Evolutionary conservation across 2,888 invertebrate genomes (phyloP).

Genomic region (Acholoe squamosa): DNA sequence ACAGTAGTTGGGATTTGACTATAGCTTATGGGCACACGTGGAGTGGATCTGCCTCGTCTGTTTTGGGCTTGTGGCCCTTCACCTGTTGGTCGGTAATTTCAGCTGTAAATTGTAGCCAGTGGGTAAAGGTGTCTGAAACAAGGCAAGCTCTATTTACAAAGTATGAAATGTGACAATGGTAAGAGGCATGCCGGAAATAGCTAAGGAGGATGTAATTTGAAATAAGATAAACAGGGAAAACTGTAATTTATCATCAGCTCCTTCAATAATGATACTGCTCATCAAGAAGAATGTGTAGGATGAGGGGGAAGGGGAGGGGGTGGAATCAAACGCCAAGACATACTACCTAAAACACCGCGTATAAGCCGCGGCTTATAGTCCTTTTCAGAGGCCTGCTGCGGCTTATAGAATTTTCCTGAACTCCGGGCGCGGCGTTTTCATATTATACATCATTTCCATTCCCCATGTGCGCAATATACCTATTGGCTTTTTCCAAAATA

Average conservation of each 20-base stretch:
- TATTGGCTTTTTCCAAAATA: too few relatives aligned
- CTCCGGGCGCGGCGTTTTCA: too few relatives aligned
- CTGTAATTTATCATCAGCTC: not conserved
- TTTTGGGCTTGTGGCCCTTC: not conserved
- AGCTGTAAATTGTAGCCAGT: slow-evolving; percentile 34
- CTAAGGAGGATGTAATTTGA: not conserved
- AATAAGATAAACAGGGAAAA: not conserved
- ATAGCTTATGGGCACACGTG: not conserved
- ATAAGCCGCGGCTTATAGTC: too few relatives aligned
- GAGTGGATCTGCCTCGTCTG: not conserved
- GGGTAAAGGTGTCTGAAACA: not conserved
- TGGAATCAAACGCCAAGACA: not conserved
- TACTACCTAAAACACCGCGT: too few relatives aligned
- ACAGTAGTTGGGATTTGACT: not conserved
- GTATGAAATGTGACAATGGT: not conserved
- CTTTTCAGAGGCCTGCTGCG: too few relatives aligned
- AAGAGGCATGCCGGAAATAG: not conserved
- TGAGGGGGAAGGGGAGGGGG: not conserved
- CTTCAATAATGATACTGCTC: too few relatives aligned
- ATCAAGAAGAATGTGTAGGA: too few relatives aligned
- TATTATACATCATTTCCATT: too few relatives aligned
- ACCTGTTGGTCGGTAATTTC: slow-evolving; percentile 2
- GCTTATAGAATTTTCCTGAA: too few relatives aligned
- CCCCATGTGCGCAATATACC: too few relatives aligned
- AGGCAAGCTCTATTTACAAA: too few relatives aligned